These are phyloP conservation scores for Dolichomitus sp. DNA, from an alignment of 2,888 invertebrate genomes.

Conservation along the genomic window DNA sequence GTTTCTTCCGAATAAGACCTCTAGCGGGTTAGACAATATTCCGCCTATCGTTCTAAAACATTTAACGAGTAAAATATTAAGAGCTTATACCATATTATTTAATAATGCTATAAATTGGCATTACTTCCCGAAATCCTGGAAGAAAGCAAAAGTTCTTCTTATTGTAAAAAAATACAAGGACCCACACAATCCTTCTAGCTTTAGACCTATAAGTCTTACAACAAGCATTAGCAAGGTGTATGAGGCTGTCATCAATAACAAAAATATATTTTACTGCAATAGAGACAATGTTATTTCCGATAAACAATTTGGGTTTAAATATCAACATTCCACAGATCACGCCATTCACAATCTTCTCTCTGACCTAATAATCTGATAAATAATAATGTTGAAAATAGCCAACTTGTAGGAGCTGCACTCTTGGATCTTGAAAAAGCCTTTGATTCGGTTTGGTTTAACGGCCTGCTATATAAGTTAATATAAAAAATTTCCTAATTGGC, in stretches of 20 bases:
- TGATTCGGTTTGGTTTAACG: constrained; percentile 52
- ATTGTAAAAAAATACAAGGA: constrained; percentile 37
- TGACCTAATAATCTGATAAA: too few relatives aligned
- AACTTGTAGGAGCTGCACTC: constrained; percentile 42
- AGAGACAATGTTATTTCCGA: constrained; percentile 32
- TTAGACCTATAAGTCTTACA: constrained; percentile 60
- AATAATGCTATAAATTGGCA: constrained; percentile 50
- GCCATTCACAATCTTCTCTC: constrained; percentile 48
- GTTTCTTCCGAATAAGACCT: constrained; percentile 39
- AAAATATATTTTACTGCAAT: neutral
- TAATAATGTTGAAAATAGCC: neutral
- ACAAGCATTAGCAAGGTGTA: constrained; percentile 51
- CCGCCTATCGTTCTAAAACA: constrained; percentile 46
- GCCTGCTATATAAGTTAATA: constrained; percentile 23
- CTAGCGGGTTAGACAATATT: constrained; percentile 28
- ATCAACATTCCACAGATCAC: constrained; percentile 44
- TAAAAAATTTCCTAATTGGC: neutral
- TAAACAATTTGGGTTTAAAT: constrained; percentile 47
- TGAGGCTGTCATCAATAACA: constrained; percentile 39
- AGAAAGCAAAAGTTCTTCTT: constrained; percentile 44
- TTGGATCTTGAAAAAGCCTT: constrained; percentile 49
- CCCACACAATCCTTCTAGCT: constrained; percentile 39
- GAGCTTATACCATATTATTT: constrained; percentile 30
- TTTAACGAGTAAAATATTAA: constrained; percentile 26
- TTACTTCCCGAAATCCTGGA: constrained; percentile 50